A percentile compares a stretch with the other conserved stretches of the same genome.
These are phyloP conservation scores for Carassius carassius DNA, from an alignment of 2,113 vertebrate species.

Conservation along the genomic window DNA sequence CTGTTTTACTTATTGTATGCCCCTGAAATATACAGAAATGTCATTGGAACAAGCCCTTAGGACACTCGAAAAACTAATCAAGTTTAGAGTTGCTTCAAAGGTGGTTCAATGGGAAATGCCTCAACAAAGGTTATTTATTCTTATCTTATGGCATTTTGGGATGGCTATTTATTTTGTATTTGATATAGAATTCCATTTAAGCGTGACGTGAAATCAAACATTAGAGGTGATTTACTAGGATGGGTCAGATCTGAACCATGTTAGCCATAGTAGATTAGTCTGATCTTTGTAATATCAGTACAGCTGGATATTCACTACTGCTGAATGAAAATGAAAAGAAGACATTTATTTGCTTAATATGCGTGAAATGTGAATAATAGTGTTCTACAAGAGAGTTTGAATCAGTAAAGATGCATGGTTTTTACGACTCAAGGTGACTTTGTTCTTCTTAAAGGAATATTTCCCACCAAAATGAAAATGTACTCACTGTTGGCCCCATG, in stretches of 20 bases:
- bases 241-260: neutral
- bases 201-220: neutral
- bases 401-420: neutral
- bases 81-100: neutral
- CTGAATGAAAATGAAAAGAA: conserved; percentile 58
- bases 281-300: conserved; percentile 23
- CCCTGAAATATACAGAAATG: neutral
- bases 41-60: neutral
- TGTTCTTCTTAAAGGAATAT: neutral
- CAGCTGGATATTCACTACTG: conserved; percentile 38
- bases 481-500: no score
- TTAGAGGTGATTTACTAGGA: neutral
- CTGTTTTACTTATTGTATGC: neutral
- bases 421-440: neutral
- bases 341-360: conserved; percentile 54
- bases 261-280: conserved; percentile 26
- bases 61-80: neutral
- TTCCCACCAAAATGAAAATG: neutral
- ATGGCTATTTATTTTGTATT: neutral
- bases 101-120: conserved; percentile 8
- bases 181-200: conserved; percentile 18
- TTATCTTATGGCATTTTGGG: neutral
- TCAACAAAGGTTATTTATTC: neutral
- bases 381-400: neutral
- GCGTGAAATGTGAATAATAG: conserved; percentile 38